These are phyloP conservation scores for Pollimyrus isidori DNA, from an alignment of 2,113 vertebrate species.

Conservation along the genomic window DNA sequence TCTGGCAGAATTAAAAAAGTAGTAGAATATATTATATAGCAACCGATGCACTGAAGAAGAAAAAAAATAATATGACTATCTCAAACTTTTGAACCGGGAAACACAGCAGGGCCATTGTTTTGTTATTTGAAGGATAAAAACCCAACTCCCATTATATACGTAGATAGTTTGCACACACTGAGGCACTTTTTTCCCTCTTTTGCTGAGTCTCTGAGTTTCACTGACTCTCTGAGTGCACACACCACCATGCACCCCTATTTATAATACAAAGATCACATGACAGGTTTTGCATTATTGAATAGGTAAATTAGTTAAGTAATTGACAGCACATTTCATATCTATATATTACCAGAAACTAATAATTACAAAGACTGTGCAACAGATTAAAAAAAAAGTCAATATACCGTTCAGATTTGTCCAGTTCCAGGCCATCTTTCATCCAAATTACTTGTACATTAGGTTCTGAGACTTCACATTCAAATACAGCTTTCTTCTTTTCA, in stretches of 20 bases:
- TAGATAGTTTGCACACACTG: background rate
- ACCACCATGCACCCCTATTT: background rate
- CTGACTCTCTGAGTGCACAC: background rate
- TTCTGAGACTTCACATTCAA: slow-evolving; percentile 95
- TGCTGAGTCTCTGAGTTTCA: background rate
- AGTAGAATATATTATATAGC: background rate
- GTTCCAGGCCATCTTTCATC: slow-evolving; percentile 94
- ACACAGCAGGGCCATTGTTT: background rate
- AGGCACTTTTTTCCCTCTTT: background rate
- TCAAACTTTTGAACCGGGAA: background rate
- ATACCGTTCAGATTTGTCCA: slow-evolving; percentile 74
- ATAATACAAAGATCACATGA: background rate
- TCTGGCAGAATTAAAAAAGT: too few species aligned
- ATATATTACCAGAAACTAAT: background rate
- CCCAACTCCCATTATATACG: background rate
- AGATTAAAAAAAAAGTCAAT: slow-evolving; percentile 32
- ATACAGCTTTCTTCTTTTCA: slow-evolving; percentile 90
- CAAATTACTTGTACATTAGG: slow-evolving; percentile 87
- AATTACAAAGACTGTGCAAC: background rate
- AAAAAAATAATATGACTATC: background rate
- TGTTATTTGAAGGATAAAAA: background rate
- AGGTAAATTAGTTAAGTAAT: background rate
- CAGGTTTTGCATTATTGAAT: background rate
- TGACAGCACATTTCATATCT: background rate
- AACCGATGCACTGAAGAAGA: background rate